Percentiles rank a stretch among this genome's conserved stretches.
These are phyloP conservation scores for Chrysolina haemoptera DNA, from an alignment of 2,888 invertebrate genomes.

Conservation along the genomic window DNA sequence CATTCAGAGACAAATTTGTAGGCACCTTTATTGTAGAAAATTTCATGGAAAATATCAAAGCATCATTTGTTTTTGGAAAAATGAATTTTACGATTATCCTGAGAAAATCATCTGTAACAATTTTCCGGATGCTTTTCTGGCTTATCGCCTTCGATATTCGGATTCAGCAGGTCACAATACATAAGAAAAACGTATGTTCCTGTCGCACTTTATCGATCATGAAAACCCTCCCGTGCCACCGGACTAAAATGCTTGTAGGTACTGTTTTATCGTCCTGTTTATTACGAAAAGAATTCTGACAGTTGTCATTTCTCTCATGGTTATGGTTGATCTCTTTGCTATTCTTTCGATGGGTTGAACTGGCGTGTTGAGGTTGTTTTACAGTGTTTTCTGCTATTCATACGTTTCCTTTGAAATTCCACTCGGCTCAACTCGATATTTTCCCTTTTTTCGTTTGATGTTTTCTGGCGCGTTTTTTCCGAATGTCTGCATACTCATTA, in stretches of 20 bases:
- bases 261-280: background rate
- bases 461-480: slow-evolving; percentile 11
- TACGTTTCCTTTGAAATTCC: slow-evolving; percentile 24
- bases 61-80: too few relatives aligned
- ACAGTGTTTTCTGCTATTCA: background rate
- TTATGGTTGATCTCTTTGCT: background rate
- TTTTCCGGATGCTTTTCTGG: too few relatives aligned
- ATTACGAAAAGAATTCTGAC: slow-evolving; percentile 1
- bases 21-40: too few relatives aligned
- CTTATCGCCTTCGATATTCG: too few relatives aligned
- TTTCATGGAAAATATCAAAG: too few relatives aligned
- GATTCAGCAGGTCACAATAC: too few relatives aligned
- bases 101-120: too few relatives aligned
- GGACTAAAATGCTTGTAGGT: slow-evolving; percentile 20
- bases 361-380: slow-evolving; percentile 6
- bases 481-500: slow-evolving; percentile 4
- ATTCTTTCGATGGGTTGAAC: slow-evolving; percentile 17
- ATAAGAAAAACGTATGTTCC: too few relatives aligned
- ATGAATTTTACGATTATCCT: too few relatives aligned
- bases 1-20: too few relatives aligned
- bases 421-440: slow-evolving; percentile 6
- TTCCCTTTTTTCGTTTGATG: slow-evolving; percentile 23
- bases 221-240: too few relatives aligned
- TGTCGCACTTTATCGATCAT: too few relatives aligned
- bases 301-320: slow-evolving; percentile 23